A percentile compares a stretch with the other conserved stretches of the same genome.
These are phyloP conservation scores for Augiades crinisus DNA, from an alignment of 2,888 invertebrate genomes.

Conservation along the genomic window DNA sequence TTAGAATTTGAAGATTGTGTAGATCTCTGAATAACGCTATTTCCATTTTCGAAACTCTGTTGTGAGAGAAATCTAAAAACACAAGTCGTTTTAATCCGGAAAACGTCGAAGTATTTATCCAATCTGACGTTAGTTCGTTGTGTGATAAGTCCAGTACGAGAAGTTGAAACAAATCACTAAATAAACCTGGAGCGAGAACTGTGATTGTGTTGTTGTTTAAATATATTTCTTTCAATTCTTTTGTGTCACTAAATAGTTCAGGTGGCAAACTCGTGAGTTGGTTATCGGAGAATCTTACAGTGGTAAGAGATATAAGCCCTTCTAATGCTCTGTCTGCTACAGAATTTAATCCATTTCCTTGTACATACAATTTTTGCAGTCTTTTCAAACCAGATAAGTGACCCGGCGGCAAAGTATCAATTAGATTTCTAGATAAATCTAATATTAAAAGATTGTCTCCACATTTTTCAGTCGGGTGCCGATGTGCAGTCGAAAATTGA, in stretches of 20 bases:
- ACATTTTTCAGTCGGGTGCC: slow-evolving; percentile 84
- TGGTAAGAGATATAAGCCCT: slow-evolving; percentile 86
- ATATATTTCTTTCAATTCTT: slow-evolving; percentile 90
- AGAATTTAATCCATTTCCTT: slow-evolving; percentile 88
- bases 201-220: slow-evolving; percentile 91
- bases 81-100: slow-evolving; percentile 88
- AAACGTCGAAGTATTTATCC: slow-evolving; percentile 91
- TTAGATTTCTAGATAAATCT: slow-evolving; percentile 89
- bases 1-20: slow-evolving; percentile 89
- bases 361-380: slow-evolving; percentile 87
- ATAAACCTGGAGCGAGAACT: slow-evolving; percentile 89
- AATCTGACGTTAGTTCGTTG: slow-evolving; percentile 90
- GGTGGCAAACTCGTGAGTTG: slow-evolving; percentile 90
- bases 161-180: slow-evolving; percentile 88
- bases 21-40: slow-evolving; percentile 89
- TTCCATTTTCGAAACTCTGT: slow-evolving; percentile 88
- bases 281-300: slow-evolving; percentile 90
- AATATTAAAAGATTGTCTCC: slow-evolving; percentile 85
- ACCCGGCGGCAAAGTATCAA: slow-evolving; percentile 87
- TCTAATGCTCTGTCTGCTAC: slow-evolving; percentile 90
- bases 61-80: slow-evolving; percentile 89
- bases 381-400: slow-evolving; percentile 86
- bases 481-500: slow-evolving; percentile 83
- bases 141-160: slow-evolving; percentile 88
- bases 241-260: slow-evolving; percentile 89